Evolutionary conservation across 2,797 vertebrate genomes (phyloP).

Genomic region (Dicrostonyx torquatus): DNA sequence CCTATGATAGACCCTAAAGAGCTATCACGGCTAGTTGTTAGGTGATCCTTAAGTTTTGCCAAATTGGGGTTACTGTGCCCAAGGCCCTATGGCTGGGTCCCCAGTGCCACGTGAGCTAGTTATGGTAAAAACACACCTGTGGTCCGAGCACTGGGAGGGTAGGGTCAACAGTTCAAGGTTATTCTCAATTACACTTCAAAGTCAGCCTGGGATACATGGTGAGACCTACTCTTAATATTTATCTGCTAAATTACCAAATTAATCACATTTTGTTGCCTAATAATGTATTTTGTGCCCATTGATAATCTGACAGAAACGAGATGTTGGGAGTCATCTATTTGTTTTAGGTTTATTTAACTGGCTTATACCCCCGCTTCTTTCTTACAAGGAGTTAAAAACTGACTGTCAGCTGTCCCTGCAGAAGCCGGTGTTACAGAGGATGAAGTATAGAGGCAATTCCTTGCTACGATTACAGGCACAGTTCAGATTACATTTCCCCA

Average conservation of each 20-base stretch:
- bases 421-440: background rate
- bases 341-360: background rate
- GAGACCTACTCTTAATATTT: background rate
- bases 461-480: accelerated
- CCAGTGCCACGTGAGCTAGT: no score
- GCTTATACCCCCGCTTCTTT: background rate
- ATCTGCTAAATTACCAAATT: background rate
- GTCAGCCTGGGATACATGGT: background rate
- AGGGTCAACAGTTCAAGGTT: background rate
- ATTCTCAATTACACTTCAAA: background rate
- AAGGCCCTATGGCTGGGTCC: background rate
- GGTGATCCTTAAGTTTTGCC: background rate
- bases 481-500: background rate
- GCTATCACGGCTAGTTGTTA: background rate
- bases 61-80: background rate
- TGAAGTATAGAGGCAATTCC: no score
- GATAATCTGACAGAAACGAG: constrained; percentile 4
- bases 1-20: background rate
- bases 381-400: background rate
- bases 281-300: background rate
- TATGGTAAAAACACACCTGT: background rate
- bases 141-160: no score
- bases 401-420: background rate
- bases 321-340: background rate
- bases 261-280: background rate